Conservation (phyloP, 2,113 vertebrate genomes). For the Acanthisitta chloris region DNA sequence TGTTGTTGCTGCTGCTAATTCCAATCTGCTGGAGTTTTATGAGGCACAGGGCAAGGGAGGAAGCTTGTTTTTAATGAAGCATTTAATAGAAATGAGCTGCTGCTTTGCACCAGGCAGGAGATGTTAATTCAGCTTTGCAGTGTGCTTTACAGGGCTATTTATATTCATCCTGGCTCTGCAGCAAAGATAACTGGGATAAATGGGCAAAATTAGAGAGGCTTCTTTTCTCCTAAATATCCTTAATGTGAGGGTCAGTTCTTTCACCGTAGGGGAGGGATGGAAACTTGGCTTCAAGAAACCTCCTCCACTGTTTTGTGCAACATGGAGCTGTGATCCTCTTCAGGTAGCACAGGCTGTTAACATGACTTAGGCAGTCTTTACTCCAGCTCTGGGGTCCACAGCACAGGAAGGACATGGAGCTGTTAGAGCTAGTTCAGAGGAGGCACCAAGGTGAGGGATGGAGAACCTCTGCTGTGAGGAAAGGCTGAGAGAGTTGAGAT, state of each 20-base stretch:
- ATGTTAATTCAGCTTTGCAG: neutral
- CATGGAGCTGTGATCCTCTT: fast-evolving
- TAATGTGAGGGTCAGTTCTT: neutral
- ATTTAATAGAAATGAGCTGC: neutral
- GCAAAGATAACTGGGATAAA: neutral
- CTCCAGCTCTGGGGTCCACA: neutral
- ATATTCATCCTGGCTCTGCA: neutral
- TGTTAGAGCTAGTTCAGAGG: neutral
- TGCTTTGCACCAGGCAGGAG: neutral
- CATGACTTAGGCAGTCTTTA: neutral
- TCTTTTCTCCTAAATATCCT: neutral
- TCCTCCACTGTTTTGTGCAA: too few species aligned
- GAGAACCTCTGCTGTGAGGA: neutral
- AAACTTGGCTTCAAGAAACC: neutral
- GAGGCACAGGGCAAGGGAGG: neutral
- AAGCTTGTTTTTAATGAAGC: neutral
- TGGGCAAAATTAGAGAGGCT: neutral
- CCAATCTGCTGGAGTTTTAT: neutral
- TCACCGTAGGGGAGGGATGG: neutral
- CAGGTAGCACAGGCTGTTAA: neutral
- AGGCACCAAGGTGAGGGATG: neutral
- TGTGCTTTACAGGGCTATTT: neutral
- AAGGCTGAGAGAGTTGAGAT: neutral
- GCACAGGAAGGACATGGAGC: neutral
- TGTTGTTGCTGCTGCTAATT: neutral